Evolutionary conservation across 2,113 vertebrate species (phyloP).

Genomic region (Crotalus horridus): DNA sequence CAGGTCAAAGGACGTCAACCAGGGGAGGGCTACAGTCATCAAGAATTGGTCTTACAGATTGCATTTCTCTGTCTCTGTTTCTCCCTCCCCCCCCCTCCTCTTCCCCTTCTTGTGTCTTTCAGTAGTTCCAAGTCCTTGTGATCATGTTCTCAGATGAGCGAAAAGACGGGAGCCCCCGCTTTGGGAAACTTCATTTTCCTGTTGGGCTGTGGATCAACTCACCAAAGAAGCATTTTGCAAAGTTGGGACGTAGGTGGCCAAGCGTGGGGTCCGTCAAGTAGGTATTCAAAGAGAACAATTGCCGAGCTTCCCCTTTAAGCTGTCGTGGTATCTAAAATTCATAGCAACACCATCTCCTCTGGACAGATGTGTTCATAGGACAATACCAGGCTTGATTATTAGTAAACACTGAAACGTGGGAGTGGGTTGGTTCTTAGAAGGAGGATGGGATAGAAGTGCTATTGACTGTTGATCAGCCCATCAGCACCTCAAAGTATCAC

Average conservation of each 20-base stretch:
- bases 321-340: neutral
- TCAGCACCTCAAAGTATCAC: neutral
- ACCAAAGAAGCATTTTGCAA: conserved; percentile 89
- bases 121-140: neutral
- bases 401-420: neutral
- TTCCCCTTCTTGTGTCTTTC: neutral
- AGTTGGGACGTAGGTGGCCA: conserved; percentile 86
- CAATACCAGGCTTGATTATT: neutral
- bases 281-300: conserved; percentile 35
- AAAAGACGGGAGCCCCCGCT: conserved; percentile 87
- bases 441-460: neutral
- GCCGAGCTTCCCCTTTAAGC: neutral
- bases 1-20: neutral
- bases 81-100: neutral
- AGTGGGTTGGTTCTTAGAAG: neutral
- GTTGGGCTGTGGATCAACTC: conserved; percentile 94
- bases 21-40: neutral
- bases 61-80: neutral
- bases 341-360: neutral
- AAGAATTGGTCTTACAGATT: neutral
- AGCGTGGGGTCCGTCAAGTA: conserved; percentile 88
- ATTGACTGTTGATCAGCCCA: neutral
- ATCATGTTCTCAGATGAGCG: conserved; percentile 77
- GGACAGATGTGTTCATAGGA: neutral
- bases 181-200: conserved; percentile 88